Evolutionary conservation across 2,888 invertebrate species (phyloP).

Genomic region (Drosophila pseudotalamancana): DNA sequence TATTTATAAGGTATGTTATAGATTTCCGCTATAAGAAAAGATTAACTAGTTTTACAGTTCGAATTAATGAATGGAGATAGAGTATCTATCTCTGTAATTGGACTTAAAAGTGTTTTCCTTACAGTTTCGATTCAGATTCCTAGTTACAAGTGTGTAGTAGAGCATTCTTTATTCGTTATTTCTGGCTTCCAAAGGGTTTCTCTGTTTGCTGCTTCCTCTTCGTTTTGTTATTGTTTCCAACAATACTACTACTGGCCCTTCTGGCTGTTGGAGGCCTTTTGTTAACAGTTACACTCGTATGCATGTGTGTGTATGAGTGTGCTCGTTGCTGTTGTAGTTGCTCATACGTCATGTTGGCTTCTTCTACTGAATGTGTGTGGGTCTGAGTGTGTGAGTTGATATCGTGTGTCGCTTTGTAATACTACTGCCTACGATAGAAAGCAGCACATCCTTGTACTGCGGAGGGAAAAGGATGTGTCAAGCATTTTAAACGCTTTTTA

Average conservation of each 20-base stretch:
- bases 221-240: slow-evolving; percentile 24
- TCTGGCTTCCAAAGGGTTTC: neutral
- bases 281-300: slow-evolving; percentile 17
- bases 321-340: slow-evolving; percentile 19
- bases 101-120: no score
- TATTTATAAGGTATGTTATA: no score
- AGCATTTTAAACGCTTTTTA: slow-evolving; percentile 44
- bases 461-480: slow-evolving; percentile 24
- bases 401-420: slow-evolving; percentile 54
- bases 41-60: no score
- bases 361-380: slow-evolving; percentile 14
- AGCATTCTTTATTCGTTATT: neutral
- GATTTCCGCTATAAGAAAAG: no score
- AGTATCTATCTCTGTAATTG: no score
- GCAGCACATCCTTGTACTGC: slow-evolving; percentile 6
- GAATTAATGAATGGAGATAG: no score
- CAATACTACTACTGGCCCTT: slow-evolving; percentile 27
- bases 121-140: no score
- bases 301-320: neutral
- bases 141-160: neutral
- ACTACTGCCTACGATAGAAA: slow-evolving; percentile 42
- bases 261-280: slow-evolving; percentile 37
- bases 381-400: slow-evolving; percentile 9
- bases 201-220: slow-evolving; percentile 21
- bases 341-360: slow-evolving; percentile 41